A percentile compares a stretch with the other conserved stretches of the same genome.
These are phyloP conservation scores for Leptinotarsa tumamoca DNA, from an alignment of 2,888 invertebrate genomes.

Conservation along the genomic window DNA sequence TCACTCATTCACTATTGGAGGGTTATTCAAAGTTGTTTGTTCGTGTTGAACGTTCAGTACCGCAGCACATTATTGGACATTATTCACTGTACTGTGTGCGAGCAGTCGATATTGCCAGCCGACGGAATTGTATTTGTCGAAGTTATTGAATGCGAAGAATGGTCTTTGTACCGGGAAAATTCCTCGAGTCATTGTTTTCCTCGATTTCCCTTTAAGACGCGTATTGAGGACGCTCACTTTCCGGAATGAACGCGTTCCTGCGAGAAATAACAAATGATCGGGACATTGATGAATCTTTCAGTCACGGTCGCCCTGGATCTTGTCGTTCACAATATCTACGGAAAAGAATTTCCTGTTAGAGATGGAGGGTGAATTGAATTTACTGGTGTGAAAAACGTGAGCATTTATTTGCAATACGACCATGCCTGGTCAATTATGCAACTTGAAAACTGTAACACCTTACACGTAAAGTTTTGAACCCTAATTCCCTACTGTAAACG, in stretches of 20 bases:
- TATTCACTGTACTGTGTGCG: background rate
- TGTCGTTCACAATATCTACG: background rate
- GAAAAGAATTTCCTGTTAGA: background rate
- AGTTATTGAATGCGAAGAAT: conserved; percentile 9
- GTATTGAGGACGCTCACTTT: conserved; percentile 4
- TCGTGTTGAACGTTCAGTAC: background rate
- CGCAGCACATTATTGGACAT: background rate
- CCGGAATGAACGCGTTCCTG: background rate
- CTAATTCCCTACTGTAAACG: no score
- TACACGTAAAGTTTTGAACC: no score
- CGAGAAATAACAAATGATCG: conserved; percentile 1
- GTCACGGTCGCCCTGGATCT: background rate
- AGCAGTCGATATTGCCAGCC: background rate
- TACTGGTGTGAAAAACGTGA: background rate
- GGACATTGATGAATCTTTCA: conserved; percentile 9
- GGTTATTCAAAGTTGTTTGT: no score
- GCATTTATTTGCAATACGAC: background rate
- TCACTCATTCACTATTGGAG: no score
- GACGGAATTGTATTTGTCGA: conserved; percentile 5
- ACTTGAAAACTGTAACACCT: background rate
- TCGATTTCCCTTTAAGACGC: background rate
- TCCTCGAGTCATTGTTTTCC: conserved; percentile 12
- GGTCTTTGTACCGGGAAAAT: background rate
- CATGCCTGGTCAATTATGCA: background rate
- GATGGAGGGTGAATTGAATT: background rate